Percentiles rank a stretch among this genome's conserved stretches.
These are phyloP conservation scores for Rhopalosiphum nymphaeae DNA, from an alignment of 2,888 invertebrate species.

Conservation along the genomic window DNA sequence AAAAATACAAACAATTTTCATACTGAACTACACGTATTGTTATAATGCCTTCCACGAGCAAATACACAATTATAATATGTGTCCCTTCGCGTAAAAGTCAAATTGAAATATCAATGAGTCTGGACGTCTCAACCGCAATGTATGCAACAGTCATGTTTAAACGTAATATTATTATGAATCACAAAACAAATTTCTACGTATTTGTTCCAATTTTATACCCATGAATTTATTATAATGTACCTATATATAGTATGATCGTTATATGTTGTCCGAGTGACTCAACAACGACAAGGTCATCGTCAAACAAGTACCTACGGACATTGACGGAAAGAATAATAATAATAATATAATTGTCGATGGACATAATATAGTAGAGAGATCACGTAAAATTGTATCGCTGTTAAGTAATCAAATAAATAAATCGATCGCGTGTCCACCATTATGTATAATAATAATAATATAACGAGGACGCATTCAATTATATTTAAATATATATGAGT, in stretches of 20 bases:
- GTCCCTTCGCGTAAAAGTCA: neutral
- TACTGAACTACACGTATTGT: neutral
- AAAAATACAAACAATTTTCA: neutral
- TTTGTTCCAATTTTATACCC: neutral
- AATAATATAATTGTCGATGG: neutral
- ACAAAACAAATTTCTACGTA: neutral
- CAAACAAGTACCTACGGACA: neutral
- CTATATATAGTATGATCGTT: neutral
- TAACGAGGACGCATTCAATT: neutral
- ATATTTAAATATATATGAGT: neutral
- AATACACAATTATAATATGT: neutral
- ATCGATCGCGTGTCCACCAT: neutral
- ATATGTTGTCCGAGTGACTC: slow-evolving; percentile 1
- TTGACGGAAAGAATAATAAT: neutral
- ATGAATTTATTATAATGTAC: neutral
- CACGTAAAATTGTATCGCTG: neutral
- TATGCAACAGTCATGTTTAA: neutral
- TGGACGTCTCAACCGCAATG: neutral
- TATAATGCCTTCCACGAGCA: neutral
- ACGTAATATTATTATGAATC: neutral
- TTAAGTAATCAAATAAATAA: slow-evolving; percentile 7
- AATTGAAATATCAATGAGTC: neutral
- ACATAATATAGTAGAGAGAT: neutral
- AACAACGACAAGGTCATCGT: slow-evolving; percentile 11
- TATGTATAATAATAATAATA: neutral